phyloP scores from a whole-genome alignment of 2,888 invertebrate species.

The Caenorhabditis angaria region DNA sequence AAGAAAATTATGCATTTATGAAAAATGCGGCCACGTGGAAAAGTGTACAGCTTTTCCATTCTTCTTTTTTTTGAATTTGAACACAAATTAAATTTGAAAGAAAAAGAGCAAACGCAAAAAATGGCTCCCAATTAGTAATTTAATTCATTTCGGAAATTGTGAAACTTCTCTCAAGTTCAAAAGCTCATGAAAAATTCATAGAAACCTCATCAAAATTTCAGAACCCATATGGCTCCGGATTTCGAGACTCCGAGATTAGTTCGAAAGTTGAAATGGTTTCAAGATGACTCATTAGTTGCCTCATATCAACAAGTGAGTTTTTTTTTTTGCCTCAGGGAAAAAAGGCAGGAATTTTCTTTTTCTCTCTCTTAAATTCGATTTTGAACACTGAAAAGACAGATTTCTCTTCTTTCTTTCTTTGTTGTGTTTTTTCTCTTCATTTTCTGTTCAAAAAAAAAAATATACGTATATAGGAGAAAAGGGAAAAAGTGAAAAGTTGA shows the following conservation, averaged over 20 bases:
- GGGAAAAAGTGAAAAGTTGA: conserved; percentile 6
- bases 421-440: not conserved
- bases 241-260: conserved; percentile 70
- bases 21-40: not conserved
- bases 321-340: conserved; percentile 53
- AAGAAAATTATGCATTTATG: conserved; percentile 4
- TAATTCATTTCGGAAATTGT: too few species aligned
- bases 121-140: too few species aligned
- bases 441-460: not conserved
- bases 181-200: too few species aligned
- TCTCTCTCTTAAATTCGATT: not conserved
- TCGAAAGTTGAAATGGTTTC: conserved; percentile 69
- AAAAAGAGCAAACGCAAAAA: not conserved
- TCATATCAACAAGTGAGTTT: conserved; percentile 57
- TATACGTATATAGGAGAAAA: not conserved
- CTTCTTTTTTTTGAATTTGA: conserved; percentile 15
- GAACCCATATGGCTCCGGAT: conserved; percentile 72
- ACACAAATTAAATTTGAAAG: conserved; percentile 18
- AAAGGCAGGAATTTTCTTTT: conserved; percentile 24
- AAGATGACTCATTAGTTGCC: conserved; percentile 67
- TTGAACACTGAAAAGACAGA: too few species aligned
- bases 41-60: too few species aligned
- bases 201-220: too few species aligned
- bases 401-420: not conserved
- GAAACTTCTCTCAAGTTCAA: too few species aligned